phyloP scores from a whole-genome alignment of 2,888 invertebrate genomes.

The Oxytorus armatus region DNA sequence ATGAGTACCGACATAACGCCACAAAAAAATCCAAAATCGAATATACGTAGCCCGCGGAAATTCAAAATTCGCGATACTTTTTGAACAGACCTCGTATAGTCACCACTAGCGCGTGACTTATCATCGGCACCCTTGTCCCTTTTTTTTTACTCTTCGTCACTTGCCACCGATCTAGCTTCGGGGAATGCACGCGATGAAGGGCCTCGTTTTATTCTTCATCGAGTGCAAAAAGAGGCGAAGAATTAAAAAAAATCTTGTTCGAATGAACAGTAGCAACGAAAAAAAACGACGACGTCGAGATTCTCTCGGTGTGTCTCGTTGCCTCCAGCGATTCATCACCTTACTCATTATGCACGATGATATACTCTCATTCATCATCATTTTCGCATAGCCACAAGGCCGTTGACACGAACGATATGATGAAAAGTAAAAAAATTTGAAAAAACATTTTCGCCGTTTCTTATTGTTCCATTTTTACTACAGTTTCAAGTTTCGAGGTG shows the following conservation, averaged over 20 bases:
- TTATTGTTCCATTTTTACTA: background rate
- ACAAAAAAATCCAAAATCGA: too few relatives aligned
- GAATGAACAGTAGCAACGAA: background rate
- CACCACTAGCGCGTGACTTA: constrained; percentile 1
- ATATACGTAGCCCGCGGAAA: too few relatives aligned
- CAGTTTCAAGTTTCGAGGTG: constrained; percentile 2
- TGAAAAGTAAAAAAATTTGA: constrained; percentile 10
- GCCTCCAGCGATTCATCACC: constrained; percentile 54
- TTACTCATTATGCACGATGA: constrained; percentile 39
- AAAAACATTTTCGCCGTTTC: constrained; percentile 27
- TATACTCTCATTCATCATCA: constrained; percentile 24
- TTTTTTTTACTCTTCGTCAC: constrained; percentile 3
- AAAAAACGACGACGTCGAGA: background rate
- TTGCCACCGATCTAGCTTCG: constrained; percentile 7
- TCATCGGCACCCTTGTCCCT: constrained; percentile 23
- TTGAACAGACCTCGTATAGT: too few relatives aligned
- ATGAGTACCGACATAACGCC: too few relatives aligned
- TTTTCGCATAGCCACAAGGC: background rate
- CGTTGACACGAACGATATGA: background rate
- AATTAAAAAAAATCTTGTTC: constrained; percentile 25
- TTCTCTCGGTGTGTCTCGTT: background rate
- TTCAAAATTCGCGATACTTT: too few relatives aligned
- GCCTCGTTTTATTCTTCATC: constrained; percentile 21
- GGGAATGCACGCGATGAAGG: constrained; percentile 18
- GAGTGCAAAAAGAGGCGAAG: background rate